Evolutionary conservation across 2,888 invertebrate genomes (phyloP).

Genomic region (Dolomedes plantarius): DNA sequence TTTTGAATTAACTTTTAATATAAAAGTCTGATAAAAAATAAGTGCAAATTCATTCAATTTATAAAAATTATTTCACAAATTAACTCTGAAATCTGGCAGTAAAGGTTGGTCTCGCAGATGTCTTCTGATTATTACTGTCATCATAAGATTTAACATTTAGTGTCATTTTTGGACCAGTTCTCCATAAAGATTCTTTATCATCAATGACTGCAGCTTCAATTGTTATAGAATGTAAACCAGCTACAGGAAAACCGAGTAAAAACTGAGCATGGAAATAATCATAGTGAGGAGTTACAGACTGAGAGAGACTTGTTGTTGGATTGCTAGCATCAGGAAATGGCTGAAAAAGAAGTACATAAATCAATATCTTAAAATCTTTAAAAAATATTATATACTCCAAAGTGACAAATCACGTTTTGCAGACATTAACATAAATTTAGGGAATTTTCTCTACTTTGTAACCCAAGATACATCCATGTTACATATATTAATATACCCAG

Average conservation of each 20-base stretch:
- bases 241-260: conserved; percentile 83
- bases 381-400: too few relatives aligned
- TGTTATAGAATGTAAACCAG: conserved; percentile 84
- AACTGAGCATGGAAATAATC: conserved; percentile 97
- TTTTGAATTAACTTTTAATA: too few relatives aligned
- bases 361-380: too few relatives aligned
- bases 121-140: conserved; percentile 51
- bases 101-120: conserved; percentile 20
- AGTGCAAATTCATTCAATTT: too few relatives aligned
- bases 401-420: too few relatives aligned
- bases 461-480: too few relatives aligned
- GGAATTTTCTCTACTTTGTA: too few relatives aligned
- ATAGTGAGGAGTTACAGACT: conserved; percentile 90
- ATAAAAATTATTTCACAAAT: too few relatives aligned
- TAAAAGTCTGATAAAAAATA: too few relatives aligned
- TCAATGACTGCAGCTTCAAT: conserved; percentile 82
- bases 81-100: conserved; percentile 42
- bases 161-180: conserved; percentile 84
- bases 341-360: conserved; percentile 42
- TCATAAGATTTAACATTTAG: conserved; percentile 67
- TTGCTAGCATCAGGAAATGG: conserved; percentile 65
- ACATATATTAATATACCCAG: too few relatives aligned
- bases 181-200: conserved; percentile 89
- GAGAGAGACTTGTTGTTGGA: conserved; percentile 81
- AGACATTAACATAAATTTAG: too few relatives aligned